Evolutionary conservation across 2,888 invertebrate genomes (phyloP).

Genomic region (Tetragonisca angustula): DNA sequence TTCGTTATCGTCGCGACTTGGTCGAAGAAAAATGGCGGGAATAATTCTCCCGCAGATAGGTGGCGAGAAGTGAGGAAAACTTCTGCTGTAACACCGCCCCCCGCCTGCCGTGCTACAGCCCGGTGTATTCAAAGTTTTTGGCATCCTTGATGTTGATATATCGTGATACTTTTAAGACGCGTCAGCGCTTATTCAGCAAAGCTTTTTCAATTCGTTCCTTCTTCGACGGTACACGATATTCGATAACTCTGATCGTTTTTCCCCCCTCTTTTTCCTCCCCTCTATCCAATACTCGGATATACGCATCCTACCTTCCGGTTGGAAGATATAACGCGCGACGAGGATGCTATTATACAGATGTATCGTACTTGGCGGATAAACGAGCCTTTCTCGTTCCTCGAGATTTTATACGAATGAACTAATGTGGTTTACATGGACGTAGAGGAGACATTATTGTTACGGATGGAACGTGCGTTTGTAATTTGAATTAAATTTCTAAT

Average conservation of each 20-base stretch:
- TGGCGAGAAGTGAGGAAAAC: slow-evolving; percentile 59
- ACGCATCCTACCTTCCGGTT: not conserved
- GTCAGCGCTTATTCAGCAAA: slow-evolving; percentile 65
- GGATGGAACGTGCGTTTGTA: too few species aligned
- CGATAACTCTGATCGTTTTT: slow-evolving; percentile 55
- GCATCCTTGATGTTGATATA: slow-evolving; percentile 75
- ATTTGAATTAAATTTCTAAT: too few species aligned
- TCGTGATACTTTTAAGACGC: slow-evolving; percentile 71
- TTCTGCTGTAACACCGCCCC: slow-evolving; percentile 57
- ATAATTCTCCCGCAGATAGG: slow-evolving; percentile 59
- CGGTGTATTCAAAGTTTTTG: slow-evolving; percentile 74
- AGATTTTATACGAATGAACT: not conserved
- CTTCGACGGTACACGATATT: slow-evolving; percentile 60
- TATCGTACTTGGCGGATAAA: not conserved
- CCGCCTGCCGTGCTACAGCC: slow-evolving; percentile 15
- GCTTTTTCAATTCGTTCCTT: slow-evolving; percentile 53
- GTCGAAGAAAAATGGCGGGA: slow-evolving; percentile 54
- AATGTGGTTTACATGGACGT: too few species aligned
- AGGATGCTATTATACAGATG: not conserved
- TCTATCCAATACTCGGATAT: not conserved
- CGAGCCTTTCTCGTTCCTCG: not conserved
- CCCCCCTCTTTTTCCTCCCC: not conserved
- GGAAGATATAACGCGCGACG: not conserved
- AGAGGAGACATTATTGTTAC: too few species aligned
- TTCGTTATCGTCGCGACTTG: slow-evolving; percentile 53